Conservation (phyloP, 2,113 vertebrate species). For the Hyperopisus bebe region DNA sequence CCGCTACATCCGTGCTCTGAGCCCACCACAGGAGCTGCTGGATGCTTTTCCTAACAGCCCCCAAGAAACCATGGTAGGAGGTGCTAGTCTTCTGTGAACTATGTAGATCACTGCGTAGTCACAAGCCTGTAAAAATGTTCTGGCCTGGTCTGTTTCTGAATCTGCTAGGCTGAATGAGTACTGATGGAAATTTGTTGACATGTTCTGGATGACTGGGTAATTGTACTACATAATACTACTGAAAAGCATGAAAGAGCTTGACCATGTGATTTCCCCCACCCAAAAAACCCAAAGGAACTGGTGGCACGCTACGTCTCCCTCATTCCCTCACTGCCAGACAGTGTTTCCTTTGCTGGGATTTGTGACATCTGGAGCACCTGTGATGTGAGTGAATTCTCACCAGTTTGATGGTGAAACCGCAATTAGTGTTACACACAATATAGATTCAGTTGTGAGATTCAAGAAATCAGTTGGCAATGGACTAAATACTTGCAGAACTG, state of each 20-base stretch:
- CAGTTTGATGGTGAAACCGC: neutral
- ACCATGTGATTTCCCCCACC: neutral
- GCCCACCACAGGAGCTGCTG: constrained; percentile 81
- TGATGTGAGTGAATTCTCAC: constrained; percentile 67
- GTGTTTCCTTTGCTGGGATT: constrained; percentile 73
- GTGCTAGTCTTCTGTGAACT: too few species aligned
- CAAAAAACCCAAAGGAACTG: constrained; percentile 60
- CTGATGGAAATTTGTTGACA: neutral
- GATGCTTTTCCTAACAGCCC: constrained; percentile 53
- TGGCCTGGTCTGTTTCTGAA: neutral
- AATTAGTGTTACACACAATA: neutral
- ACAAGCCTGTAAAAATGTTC: neutral
- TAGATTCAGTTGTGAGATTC: neutral
- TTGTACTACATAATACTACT: neutral
- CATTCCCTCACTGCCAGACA: constrained; percentile 86
- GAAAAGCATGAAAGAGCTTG: neutral
- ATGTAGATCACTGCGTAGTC: neutral
- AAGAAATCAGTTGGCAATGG: neutral
- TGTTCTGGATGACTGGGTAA: neutral
- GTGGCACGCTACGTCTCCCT: constrained; percentile 82
- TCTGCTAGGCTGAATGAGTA: neutral
- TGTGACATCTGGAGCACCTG: constrained; percentile 95
- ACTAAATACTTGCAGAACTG: neutral
- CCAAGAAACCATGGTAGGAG: constrained; percentile 71
- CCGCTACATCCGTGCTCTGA: constrained; percentile 77